phyloP scores from a whole-genome alignment of 2,113 vertebrate genomes.

The Phaethon lepturus region DNA sequence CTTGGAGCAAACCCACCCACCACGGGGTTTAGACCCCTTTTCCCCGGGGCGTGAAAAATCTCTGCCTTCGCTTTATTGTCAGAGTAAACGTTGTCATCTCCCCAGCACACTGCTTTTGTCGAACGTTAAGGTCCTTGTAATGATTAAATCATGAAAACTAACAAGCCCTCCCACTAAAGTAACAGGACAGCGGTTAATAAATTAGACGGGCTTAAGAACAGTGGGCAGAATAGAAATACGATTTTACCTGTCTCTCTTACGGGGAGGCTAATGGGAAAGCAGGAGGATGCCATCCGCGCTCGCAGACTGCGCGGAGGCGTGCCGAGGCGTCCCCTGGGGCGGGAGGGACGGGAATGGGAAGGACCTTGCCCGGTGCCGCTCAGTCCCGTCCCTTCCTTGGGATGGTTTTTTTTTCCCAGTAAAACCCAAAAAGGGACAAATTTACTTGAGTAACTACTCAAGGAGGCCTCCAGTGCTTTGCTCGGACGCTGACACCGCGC shows the following conservation, averaged over 20 bases:
- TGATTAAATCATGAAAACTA: not conserved
- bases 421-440: not conserved
- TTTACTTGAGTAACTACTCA: not conserved
- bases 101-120: not conserved
- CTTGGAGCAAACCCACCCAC: not conserved
- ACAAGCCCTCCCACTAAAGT: not conserved
- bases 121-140: fast-evolving
- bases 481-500: fast-evolving
- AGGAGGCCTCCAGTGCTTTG: not conserved
- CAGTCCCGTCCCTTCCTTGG: not conserved
- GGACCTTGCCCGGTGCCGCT: not conserved
- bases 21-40: fast-evolving
- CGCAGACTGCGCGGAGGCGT: fast-evolving
- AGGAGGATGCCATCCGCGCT: not conserved
- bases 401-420: not conserved
- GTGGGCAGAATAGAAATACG: not conserved
- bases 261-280: not conserved
- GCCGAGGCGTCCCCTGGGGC: fast-evolving
- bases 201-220: not conserved
- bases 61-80: not conserved
- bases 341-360: no score
- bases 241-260: not conserved
- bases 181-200: not conserved
- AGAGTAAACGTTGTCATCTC: not conserved
- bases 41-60: not conserved